Percentiles rank a stretch among this genome's conserved stretches.
Conservation (phyloP, 1,140 invertebrate genomes). For the Streblospio benedicti region DNA sequence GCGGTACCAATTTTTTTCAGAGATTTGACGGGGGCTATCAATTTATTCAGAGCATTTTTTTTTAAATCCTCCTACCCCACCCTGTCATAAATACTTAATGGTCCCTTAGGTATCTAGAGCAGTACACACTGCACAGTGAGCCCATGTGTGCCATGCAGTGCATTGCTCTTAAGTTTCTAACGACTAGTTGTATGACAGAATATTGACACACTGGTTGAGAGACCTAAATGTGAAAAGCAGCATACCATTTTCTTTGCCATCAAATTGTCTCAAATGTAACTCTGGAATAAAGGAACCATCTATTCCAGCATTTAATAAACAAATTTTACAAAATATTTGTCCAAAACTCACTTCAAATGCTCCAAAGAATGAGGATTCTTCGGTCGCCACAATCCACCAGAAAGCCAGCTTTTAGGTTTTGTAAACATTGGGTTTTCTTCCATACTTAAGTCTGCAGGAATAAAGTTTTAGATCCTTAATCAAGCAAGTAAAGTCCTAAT, state of each 20-base stretch:
- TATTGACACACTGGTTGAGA: neutral
- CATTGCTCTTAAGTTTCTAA: neutral
- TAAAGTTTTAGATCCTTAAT: no score
- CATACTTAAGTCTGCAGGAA: neutral
- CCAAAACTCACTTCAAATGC: slow-evolving; percentile 71
- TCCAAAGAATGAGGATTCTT: slow-evolving; percentile 94
- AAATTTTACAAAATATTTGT: neutral
- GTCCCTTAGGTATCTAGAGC: neutral
- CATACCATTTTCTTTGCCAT: neutral
- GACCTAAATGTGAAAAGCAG: neutral
- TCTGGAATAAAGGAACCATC: neutral
- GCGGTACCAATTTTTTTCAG: no score
- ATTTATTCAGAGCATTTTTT: no score
- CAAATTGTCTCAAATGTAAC: neutral
- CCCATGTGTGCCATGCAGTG: neutral
- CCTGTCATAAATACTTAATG: no score
- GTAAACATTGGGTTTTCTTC: slow-evolving; percentile 19
- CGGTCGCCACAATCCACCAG: slow-evolving; percentile 73
- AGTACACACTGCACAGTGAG: neutral
- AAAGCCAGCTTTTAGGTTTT: slow-evolving; percentile 46
- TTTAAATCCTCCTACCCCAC: no score
- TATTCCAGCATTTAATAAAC: neutral
- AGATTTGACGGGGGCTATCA: no score
- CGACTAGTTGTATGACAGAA: neutral
- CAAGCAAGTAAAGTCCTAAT: no score